These are phyloP conservation scores for Daboia siamensis DNA, from an alignment of 2,113 vertebrate genomes.

Conservation along the genomic window DNA sequence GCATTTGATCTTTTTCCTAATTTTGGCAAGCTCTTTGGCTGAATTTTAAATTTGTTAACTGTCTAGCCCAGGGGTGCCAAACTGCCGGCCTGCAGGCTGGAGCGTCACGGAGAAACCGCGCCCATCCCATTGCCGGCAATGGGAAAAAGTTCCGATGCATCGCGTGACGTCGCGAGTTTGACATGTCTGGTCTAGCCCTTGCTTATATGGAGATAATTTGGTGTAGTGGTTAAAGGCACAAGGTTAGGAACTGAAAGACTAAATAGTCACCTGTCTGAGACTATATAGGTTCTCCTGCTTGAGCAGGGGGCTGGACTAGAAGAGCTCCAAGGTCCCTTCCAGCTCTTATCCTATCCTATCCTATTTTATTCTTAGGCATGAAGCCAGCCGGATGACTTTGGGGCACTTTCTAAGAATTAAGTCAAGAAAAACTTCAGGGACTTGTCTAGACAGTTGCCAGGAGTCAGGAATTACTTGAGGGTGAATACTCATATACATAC, in stretches of 20 bases:
- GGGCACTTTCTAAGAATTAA: neutral
- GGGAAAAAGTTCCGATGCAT: no score
- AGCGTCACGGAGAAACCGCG: no score
- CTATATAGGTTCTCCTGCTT: no score
- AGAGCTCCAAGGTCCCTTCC: no score
- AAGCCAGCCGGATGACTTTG: neutral
- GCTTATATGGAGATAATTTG: neutral
- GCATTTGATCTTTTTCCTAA: neutral
- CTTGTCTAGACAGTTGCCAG: neutral
- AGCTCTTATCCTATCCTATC: no score
- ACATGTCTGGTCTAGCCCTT: neutral
- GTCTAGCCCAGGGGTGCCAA: neutral
- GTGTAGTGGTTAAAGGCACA: neutral
- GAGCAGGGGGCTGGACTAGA: no score
- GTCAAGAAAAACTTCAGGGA: neutral
- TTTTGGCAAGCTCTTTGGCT: neutral
- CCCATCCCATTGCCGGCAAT: no score
- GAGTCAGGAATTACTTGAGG: neutral
- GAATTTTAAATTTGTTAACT: neutral
- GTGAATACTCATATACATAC: neutral
- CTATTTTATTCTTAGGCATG: neutral
- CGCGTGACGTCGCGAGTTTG: no score
- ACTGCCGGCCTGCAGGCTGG: no score
- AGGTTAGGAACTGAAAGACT: neutral
- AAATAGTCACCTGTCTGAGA: no score